phyloP scores from a whole-genome alignment of 2,888 invertebrate species.

The Julus scandinavius region DNA sequence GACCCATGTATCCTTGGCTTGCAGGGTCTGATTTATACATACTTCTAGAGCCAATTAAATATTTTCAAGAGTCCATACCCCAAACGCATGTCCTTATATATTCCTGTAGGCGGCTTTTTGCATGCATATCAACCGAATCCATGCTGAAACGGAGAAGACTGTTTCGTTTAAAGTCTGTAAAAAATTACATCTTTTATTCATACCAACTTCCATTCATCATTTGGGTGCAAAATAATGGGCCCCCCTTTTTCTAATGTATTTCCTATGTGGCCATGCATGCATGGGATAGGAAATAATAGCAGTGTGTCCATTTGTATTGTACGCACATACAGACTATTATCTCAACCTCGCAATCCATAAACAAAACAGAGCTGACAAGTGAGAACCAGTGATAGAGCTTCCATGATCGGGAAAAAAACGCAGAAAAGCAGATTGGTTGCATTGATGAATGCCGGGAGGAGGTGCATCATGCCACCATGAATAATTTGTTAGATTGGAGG shows the following conservation, averaged over 20 bases:
- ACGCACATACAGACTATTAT: slow-evolving; percentile 39
- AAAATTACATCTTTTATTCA: slow-evolving; percentile 42
- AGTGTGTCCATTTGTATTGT: slow-evolving; percentile 38
- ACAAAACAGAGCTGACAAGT: slow-evolving; percentile 42
- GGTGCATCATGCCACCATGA: slow-evolving; percentile 42
- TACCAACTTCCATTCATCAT: slow-evolving; percentile 42
- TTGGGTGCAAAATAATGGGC: slow-evolving; percentile 39
- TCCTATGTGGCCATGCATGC: slow-evolving; percentile 42
- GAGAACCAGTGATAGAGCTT: slow-evolving; percentile 42
- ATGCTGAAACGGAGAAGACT: slow-evolving; percentile 21
- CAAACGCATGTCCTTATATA: background rate
- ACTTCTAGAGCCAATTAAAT: background rate
- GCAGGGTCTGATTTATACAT: background rate
- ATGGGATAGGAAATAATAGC: slow-evolving; percentile 35
- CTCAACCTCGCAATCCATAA: slow-evolving; percentile 42
- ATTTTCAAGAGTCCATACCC: background rate
- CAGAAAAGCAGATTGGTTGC: slow-evolving; percentile 31
- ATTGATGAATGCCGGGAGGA: slow-evolving; percentile 34
- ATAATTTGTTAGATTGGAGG: slow-evolving; percentile 30
- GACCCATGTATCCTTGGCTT: background rate
- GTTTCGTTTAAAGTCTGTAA: slow-evolving; percentile 42
- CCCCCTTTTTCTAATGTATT: slow-evolving; percentile 16
- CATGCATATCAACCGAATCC: slow-evolving; percentile 29
- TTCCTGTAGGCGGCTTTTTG: slow-evolving; percentile 19
- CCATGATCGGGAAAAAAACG: slow-evolving; percentile 24